phyloP scores from a whole-genome alignment of 2,113 vertebrate species.

The Scalopus aquaticus region DNA sequence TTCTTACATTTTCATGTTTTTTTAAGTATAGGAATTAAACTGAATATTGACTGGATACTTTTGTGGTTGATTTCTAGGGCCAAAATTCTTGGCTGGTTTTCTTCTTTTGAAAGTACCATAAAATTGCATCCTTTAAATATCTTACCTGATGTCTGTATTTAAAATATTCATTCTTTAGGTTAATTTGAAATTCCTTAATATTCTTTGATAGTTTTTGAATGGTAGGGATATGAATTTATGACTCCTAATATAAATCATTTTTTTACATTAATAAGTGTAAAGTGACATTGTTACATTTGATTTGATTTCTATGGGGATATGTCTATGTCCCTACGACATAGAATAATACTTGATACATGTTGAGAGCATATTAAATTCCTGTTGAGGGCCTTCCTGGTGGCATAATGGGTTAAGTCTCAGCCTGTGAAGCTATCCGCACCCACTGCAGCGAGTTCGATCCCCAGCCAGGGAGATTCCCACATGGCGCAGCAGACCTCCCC shows the following conservation, averaged over 20 bases:
- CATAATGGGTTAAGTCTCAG: too few species aligned
- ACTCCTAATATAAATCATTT: background rate
- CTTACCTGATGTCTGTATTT: background rate
- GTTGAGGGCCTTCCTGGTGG: too few species aligned
- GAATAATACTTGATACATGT: background rate
- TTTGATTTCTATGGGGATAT: background rate
- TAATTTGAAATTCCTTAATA: constrained; percentile 52
- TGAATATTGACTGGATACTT: constrained; percentile 37
- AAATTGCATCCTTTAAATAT: constrained; percentile 42
- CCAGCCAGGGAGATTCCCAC: too few species aligned
- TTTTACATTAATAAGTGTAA: constrained; percentile 35
- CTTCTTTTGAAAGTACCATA: constrained; percentile 45
- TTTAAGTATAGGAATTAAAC: constrained; percentile 29
- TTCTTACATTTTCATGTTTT: constrained; percentile 32
- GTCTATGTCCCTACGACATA: background rate
- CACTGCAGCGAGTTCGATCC: too few species aligned
- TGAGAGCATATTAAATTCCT: constrained; percentile 37
- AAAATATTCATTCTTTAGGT: constrained; percentile 29
- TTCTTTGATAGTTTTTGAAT: constrained; percentile 26
- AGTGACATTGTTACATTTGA: background rate
- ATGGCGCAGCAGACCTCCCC: too few species aligned
- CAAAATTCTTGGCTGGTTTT: constrained; percentile 37
- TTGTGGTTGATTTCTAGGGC: constrained; percentile 6
- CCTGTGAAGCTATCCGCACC: too few species aligned
- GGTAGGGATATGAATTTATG: background rate